Percentiles rank a stretch among this genome's conserved stretches.
phyloP scores from a whole-genome alignment of 2,888 invertebrate genomes.

The Glaucopsyche alexis region DNA sequence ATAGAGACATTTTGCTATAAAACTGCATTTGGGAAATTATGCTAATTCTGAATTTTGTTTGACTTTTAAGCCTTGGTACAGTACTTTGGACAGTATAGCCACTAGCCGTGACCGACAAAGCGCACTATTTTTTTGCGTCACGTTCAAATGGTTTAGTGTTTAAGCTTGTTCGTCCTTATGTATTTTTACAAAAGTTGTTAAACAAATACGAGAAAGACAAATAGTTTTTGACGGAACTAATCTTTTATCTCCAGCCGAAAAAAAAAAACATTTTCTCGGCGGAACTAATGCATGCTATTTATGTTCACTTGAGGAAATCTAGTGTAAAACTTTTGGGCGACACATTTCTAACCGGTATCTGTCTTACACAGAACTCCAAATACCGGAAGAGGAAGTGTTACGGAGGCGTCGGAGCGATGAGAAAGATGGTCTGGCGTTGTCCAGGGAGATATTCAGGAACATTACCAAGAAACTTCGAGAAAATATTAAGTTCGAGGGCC shows the following conservation, averaged over 20 bases:
- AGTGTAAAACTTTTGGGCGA: constrained; percentile 9
- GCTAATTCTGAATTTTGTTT: too few relatives aligned
- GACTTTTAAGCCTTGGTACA: too few relatives aligned
- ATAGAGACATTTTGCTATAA: too few relatives aligned
- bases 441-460: constrained; percentile 76
- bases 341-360: constrained; percentile 28
- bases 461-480: constrained; percentile 75
- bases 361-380: constrained; percentile 59
- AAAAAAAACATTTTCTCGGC: neutral
- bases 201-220: neutral
- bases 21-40: too few relatives aligned
- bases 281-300: constrained; percentile 2
- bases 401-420: constrained; percentile 67
- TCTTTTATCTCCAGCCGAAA: neutral
- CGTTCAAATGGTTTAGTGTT: neutral
- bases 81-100: too few relatives aligned
- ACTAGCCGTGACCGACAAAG: too few relatives aligned
- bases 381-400: constrained; percentile 61
- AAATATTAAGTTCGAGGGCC: constrained; percentile 72
- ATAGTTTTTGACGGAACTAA: neutral
- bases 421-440: constrained; percentile 71
- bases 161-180: neutral
- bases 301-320: neutral
- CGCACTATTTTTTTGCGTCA: neutral
- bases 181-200: neutral